phyloP scores from a whole-genome alignment of 2,797 vertebrate genomes.

The Acanthurus tractus region DNA sequence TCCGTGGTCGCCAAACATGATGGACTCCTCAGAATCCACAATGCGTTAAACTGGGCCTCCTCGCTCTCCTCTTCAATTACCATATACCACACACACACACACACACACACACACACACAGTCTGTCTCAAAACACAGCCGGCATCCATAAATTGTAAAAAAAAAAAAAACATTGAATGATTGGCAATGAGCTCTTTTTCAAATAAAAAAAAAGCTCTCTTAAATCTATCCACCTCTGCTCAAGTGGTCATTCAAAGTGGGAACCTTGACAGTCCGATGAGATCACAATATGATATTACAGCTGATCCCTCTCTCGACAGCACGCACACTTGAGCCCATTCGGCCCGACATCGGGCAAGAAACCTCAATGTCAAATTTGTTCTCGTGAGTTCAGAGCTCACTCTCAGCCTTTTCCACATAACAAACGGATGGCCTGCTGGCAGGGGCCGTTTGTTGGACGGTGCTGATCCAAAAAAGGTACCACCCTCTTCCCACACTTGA shows the following conservation, averaged over 20 bases:
- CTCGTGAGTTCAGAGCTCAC: conserved; percentile 5
- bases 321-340: conserved; percentile 3
- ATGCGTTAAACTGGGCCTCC: conserved; percentile 46
- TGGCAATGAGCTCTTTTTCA: conserved; percentile 57
- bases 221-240: conserved; percentile 63
- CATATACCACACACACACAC: conserved; percentile 70
- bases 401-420: conserved; percentile 10
- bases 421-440: conserved; percentile 41
- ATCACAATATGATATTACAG: conserved; percentile 41
- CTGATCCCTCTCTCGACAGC: conserved; percentile 7
- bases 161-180: conserved; percentile 39
- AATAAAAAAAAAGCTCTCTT: conserved; percentile 50
- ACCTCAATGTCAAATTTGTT: conserved; percentile 10
- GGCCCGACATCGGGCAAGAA: conserved; percentile 18
- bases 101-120: conserved; percentile 64
- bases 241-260: conserved; percentile 48
- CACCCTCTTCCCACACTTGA: conserved; percentile 56
- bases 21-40: conserved; percentile 66
- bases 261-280: conserved; percentile 48
- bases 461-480: conserved; percentile 45
- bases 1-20: conserved; percentile 48
- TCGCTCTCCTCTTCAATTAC: conserved; percentile 58
- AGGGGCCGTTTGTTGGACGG: conserved; percentile 37
- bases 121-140: conserved; percentile 56
- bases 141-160: conserved; percentile 53